A percentile compares a stretch with the other conserved stretches of the same genome.
These are phyloP conservation scores for Desmodus rotundus DNA, from an alignment of 2,113 vertebrate genomes.

Conservation along the genomic window DNA sequence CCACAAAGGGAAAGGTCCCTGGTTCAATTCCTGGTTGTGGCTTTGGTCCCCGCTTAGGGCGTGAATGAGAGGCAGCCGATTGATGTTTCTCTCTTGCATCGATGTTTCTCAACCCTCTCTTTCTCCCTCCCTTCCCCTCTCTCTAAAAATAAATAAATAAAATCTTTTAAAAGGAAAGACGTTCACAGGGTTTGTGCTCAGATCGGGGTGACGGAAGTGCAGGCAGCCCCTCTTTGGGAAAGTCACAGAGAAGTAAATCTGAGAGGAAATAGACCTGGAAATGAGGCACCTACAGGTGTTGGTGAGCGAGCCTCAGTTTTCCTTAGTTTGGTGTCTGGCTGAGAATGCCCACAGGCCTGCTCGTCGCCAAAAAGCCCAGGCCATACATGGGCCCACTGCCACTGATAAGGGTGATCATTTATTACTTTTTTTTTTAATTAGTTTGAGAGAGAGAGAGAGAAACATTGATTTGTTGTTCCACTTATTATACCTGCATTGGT, in stretches of 20 bases:
- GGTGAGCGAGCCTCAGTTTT: background rate
- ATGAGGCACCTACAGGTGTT: background rate
- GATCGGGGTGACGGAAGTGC: background rate
- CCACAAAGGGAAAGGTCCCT: no score
- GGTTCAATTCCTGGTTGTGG: no score
- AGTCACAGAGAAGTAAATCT: background rate
- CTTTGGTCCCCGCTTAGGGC: no score
- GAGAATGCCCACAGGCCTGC: background rate
- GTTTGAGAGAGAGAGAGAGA: no score
- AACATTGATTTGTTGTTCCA: no score
- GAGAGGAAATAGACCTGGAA: background rate
- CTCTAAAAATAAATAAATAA: no score
- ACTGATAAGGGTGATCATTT: background rate
- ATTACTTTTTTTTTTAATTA: background rate
- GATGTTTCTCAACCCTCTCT: no score
- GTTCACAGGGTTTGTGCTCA: background rate
- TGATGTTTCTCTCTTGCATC: no score
- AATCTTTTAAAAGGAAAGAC: background rate
- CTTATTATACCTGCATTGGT: no score
- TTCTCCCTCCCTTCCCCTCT: no score
- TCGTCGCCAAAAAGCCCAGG: background rate
- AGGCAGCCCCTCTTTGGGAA: background rate
- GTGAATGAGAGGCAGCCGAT: no score
- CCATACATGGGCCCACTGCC: background rate
- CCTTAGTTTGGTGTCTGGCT: background rate